Evolutionary conservation across 2,113 vertebrate species (phyloP).

Genomic region (Mus spicilegus): DNA sequence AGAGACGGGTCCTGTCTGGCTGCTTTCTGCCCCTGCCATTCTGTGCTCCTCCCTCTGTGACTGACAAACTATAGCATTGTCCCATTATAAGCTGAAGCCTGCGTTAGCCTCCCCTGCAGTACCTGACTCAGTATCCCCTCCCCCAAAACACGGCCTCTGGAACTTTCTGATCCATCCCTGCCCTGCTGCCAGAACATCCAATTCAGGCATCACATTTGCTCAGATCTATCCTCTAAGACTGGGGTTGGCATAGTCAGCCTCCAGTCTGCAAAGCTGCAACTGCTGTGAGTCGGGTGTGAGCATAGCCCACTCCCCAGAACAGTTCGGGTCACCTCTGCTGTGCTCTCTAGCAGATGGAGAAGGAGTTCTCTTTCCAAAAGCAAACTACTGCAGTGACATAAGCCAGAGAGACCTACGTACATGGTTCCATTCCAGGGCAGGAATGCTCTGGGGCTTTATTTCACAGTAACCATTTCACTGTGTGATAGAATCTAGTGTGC

Average conservation of each 20-base stretch:
- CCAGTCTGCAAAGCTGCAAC: background rate
- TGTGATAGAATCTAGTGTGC: background rate
- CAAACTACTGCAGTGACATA: background rate
- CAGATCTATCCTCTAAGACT: background rate
- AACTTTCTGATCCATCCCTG: background rate
- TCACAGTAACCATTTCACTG: background rate
- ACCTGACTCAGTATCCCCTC: background rate
- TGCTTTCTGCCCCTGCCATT: fast-evolving
- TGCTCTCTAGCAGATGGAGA: no score
- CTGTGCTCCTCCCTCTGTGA: no score
- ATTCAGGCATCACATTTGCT: background rate
- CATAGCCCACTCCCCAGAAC: background rate
- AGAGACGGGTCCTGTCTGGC: background rate
- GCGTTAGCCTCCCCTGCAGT: background rate
- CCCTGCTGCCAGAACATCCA: background rate
- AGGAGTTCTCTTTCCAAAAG: background rate
- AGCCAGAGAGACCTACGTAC: background rate
- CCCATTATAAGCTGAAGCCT: background rate
- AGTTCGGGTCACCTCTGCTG: background rate
- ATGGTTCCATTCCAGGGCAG: background rate
- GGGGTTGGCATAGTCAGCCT: background rate
- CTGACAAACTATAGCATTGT: fast-evolving
- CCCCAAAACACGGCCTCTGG: background rate
- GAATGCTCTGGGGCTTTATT: background rate
- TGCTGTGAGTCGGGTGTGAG: fast-evolving